phyloP scores from a whole-genome alignment of 2,113 vertebrate genomes.

The Cervus canadensis region DNA sequence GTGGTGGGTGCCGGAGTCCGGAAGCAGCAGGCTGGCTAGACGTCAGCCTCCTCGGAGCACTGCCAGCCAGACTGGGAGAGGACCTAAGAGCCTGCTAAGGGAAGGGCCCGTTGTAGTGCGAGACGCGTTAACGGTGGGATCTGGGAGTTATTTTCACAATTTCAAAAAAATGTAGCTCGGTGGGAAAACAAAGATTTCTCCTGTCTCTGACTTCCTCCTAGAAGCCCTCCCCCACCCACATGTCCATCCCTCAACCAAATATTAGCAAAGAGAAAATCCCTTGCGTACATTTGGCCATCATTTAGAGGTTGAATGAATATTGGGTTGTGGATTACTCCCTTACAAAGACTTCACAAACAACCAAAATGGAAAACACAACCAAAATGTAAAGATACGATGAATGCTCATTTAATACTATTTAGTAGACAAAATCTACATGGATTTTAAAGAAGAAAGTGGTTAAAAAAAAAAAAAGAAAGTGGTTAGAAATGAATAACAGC shows the following conservation, averaged over 20 bases:
- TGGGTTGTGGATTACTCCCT: neutral
- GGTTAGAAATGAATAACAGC: neutral
- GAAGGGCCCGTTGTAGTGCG: neutral
- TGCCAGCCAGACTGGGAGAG: neutral
- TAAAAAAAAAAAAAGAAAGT: neutral
- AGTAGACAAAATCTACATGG: neutral
- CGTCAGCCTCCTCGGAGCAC: neutral
- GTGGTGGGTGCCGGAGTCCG: neutral
- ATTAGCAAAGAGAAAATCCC: neutral
- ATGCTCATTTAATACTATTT: neutral
- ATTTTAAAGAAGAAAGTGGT: neutral
- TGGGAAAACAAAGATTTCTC: neutral
- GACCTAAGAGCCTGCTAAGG: neutral
- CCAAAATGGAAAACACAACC: neutral
- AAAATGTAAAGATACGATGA: neutral
- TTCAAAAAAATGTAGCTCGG: neutral
- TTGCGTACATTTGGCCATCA: neutral
- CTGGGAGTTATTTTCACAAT: neutral
- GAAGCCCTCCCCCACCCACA: neutral
- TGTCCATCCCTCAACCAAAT: neutral
- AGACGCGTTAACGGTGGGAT: neutral
- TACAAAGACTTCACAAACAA: neutral
- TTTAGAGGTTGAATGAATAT: neutral
- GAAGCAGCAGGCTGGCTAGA: neutral
- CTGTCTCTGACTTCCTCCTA: neutral